phyloP scores from a whole-genome alignment of 2,888 invertebrate genomes.

The Pycnomerus fuliginosus region DNA sequence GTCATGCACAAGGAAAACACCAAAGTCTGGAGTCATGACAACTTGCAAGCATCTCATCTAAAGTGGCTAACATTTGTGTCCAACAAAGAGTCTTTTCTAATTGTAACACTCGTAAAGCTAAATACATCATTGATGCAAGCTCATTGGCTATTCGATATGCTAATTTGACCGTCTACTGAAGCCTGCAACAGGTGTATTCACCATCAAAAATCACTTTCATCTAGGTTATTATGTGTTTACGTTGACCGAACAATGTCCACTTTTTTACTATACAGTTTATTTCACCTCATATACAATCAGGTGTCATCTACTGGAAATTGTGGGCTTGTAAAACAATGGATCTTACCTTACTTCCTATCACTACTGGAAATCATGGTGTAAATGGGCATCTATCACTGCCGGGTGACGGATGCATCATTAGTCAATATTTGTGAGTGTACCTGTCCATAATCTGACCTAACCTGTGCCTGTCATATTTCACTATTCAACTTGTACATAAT shows the following conservation, averaged over 20 bases:
- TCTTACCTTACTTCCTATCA: constrained; percentile 15
- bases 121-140: constrained; percentile 28
- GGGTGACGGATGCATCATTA: constrained; percentile 27
- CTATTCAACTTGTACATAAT: constrained; percentile 21
- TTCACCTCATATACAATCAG: constrained; percentile 16
- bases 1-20: constrained; percentile 52
- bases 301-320: constrained; percentile 13
- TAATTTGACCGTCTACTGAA: constrained; percentile 23
- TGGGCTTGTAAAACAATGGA: constrained; percentile 20
- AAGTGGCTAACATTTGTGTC: constrained; percentile 30
- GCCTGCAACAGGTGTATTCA: constrained; percentile 25
- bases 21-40: constrained; percentile 52
- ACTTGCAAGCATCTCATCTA: constrained; percentile 46
- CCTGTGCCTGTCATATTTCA: constrained; percentile 23
- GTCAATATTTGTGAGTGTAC: constrained; percentile 28
- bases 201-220: constrained; percentile 24
- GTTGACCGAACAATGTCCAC: constrained; percentile 15
- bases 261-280: constrained; percentile 7
- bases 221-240: constrained; percentile 19
- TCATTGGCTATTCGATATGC: constrained; percentile 25
- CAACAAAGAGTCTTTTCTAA: constrained; percentile 31
- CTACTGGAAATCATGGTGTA: constrained; percentile 21
- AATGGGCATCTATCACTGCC: constrained; percentile 26
- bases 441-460: constrained; percentile 26
- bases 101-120: constrained; percentile 33